A percentile compares a stretch with the other conserved stretches of the same genome.
Conservation (phyloP, 1,140 invertebrate genomes). For the Heliconius melpomene region DNA sequence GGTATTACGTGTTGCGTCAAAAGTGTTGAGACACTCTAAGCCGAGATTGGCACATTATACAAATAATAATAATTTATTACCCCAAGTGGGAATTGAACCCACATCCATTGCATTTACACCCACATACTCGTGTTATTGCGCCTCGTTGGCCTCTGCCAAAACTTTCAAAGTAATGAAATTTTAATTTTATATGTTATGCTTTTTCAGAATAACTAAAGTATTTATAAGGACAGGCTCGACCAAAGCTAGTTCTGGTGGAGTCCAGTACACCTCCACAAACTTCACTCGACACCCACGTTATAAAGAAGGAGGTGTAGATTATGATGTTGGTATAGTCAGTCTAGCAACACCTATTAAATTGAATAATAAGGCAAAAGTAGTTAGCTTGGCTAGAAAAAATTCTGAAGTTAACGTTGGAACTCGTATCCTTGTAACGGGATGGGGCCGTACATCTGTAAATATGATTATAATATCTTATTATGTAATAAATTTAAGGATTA, state of each 20-base stretch:
- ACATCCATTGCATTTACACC: no score
- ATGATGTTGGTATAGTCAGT: conserved; percentile 20
- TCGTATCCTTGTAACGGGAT: conserved; percentile 59
- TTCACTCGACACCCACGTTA: conserved; percentile 59
- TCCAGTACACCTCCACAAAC: conserved; percentile 34
- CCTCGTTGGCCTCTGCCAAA: no score
- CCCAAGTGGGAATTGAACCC: no score
- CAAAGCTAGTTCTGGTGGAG: conserved; percentile 51
- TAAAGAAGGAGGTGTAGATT: conserved; percentile 52
- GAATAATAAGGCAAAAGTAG: conserved; percentile 48
- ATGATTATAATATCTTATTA: not conserved
- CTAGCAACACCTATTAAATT: conserved; percentile 21
- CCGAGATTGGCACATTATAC: no score
- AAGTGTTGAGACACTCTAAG: no score
- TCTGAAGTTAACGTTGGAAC: conserved; percentile 43
- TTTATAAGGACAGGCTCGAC: conserved; percentile 57
- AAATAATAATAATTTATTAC: no score
- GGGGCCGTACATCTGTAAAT: conserved; percentile 70
- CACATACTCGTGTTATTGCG: no score
- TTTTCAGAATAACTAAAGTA: conserved; percentile 53
- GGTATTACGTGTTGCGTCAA: no score
- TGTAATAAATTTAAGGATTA: no score
- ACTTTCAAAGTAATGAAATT: no score
- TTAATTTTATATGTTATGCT: no score
- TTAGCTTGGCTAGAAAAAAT: conserved; percentile 35